Evolutionary conservation across 2,113 vertebrate genomes (phyloP), one percentile per base, ranked within the genome.

Genomic region (Brachyistius frenatus): DNA sequence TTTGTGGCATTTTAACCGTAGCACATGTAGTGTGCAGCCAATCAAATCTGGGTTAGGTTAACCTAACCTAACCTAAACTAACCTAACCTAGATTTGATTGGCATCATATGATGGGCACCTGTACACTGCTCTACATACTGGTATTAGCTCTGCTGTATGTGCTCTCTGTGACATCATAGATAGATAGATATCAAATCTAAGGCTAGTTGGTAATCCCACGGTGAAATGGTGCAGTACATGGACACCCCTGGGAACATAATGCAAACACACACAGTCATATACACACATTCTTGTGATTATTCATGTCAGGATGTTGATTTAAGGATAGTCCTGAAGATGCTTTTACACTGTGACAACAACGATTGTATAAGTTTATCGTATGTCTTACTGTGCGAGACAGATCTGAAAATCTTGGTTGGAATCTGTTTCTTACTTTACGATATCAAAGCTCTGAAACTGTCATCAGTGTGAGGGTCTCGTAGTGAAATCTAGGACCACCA

Each of bases 191-290:
- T 46, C 44, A 46, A 11, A 46, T 46, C 61, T 62, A 68, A 64
- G 35, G 30, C 13, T 50, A 50, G 66, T 73, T 74, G 81, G 9
- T 90, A 84, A 88, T 85, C 77, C 78, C 46, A 67, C 31, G 2
- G 57, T 79, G 76, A 62, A 90, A 86, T 84, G 77, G 50, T 86
- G 78, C 47, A 73, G 76, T 70, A 81, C 33, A 89, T 63, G 5
- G 69, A 92, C 80, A 88, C 86, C 68, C 71, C 65, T 85, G 91
- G 70, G 88, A 92, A 77, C 55, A 41, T 30, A 61, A 73, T 2
- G 44, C 13, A 33, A 8, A 31, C 63, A 65, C 46, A 63, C 35
- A 33, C 50, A 31, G 61, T 32, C 32, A 62, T 32, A 44, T 32
- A 41, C 16, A 36, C 50, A 55, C 9, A 47, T 64, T 57, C 14